A percentile compares a stretch with the other conserved stretches of the same genome.
Evolutionary conservation across 1,140 invertebrate genomes (phyloP).

Genomic region (Pseudomyrmex pallidus): DNA sequence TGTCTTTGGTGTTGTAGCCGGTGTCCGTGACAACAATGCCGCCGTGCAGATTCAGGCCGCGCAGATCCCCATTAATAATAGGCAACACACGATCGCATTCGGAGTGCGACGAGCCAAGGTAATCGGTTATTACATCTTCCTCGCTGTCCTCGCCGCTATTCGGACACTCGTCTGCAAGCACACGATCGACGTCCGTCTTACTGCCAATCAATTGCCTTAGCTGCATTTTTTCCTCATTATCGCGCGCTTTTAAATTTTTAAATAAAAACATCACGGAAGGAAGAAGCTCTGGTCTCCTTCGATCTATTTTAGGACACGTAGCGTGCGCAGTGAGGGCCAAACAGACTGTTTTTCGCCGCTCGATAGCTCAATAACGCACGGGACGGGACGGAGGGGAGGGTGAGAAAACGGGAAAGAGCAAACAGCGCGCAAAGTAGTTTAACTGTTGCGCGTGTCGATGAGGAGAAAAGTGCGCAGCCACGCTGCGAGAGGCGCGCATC

Average conservation of each 20-base stretch:
- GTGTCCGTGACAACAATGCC: conserved; percentile 74
- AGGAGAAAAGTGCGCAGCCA: too few relatives aligned
- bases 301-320: conserved; percentile 5
- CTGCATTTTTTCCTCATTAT: not conserved
- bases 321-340: not conserved
- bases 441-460: not conserved
- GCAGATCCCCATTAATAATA: conserved; percentile 77
- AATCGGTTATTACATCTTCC: conserved; percentile 89
- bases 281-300: not conserved
- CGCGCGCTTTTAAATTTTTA: not conserved
- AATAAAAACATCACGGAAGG: not conserved
- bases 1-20: conserved; percentile 83
- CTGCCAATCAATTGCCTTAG: not conserved
- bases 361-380: not conserved
- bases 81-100: conserved; percentile 77
- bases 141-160: conserved; percentile 88
- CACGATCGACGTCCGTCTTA: not conserved
- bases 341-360: conserved; percentile 12
- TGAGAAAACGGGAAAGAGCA: not conserved
- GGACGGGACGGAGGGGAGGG: too few relatives aligned
- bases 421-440: conserved; percentile 34
- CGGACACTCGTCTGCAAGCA: conserved; percentile 86
- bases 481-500: too few relatives aligned
- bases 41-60: conserved; percentile 76
- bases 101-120: conserved; percentile 82